These are phyloP conservation scores for Nasonia giraulti DNA, from an alignment of 1,140 invertebrate genomes.

Conservation along the genomic window DNA sequence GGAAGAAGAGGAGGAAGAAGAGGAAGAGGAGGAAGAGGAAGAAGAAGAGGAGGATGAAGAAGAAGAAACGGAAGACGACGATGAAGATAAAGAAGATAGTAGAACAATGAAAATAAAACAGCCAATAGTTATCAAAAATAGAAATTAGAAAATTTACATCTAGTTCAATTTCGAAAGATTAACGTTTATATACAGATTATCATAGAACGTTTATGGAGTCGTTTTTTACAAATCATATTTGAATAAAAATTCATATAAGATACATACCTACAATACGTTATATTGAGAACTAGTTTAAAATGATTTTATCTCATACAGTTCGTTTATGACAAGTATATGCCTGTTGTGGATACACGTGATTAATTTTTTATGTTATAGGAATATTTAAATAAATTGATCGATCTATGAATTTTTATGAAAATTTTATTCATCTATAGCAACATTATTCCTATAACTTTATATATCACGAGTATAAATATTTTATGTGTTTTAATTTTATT, in stretches of 20 bases:
- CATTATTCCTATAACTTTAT: slow-evolving; percentile 8
- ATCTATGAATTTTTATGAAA: slow-evolving; percentile 28
- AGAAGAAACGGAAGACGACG: slow-evolving; percentile 55
- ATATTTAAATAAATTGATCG: slow-evolving; percentile 30
- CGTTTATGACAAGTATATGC: slow-evolving; percentile 17
- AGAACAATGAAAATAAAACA: slow-evolving; percentile 24
- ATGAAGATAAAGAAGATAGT: slow-evolving; percentile 43
- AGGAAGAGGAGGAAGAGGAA: slow-evolving; percentile 58
- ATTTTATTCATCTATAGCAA: slow-evolving; percentile 22
- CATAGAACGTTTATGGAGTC: slow-evolving; percentile 27
- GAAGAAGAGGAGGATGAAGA: slow-evolving; percentile 59
- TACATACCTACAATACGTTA: slow-evolving; percentile 19
- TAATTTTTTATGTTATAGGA: slow-evolving; percentile 35
- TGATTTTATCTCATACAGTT: slow-evolving; percentile 8
- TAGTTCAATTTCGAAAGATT: slow-evolving; percentile 36
- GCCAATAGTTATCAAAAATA: slow-evolving; percentile 33
- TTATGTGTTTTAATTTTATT: not conserved
- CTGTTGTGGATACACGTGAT: not conserved
- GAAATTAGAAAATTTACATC: slow-evolving; percentile 29
- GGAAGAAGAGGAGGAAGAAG: slow-evolving; percentile 53
- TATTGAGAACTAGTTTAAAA: slow-evolving; percentile 40
- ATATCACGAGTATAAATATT: not conserved
- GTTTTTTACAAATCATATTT: slow-evolving; percentile 47
- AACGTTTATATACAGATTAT: slow-evolving; percentile 40
- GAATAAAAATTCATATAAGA: slow-evolving; percentile 34